These are phyloP conservation scores for cattle (Bos taurus) DNA, from an alignment of 2,113 vertebrate genomes.

Conservation along the genomic window ARS-UCD2.0 NC_037347.1:71339501-71340000, in stretches of 20 bases:
- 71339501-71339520: fast-evolving
- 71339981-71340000: neutral
- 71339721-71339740: neutral
- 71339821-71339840: too few species aligned
- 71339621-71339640: fast-evolving
- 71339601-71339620: too few species aligned
- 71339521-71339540: fast-evolving
- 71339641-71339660: neutral
- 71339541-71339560: fast-evolving
- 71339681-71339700: neutral
- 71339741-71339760: fast-evolving
- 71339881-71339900: neutral
- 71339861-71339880: fast-evolving
- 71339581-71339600: neutral
- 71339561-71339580: too few species aligned
- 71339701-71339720: neutral
- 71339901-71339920: too few species aligned
- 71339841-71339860: neutral
- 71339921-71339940: too few species aligned
- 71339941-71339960: neutral
- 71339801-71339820: neutral
- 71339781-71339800: neutral
- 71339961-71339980: too few species aligned
- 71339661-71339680: neutral
- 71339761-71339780: neutral